A percentile compares a stretch with the other conserved stretches of the same genome.
Conservation (phyloP, 1,140 invertebrate species). For the Apis dorsata region DNA sequence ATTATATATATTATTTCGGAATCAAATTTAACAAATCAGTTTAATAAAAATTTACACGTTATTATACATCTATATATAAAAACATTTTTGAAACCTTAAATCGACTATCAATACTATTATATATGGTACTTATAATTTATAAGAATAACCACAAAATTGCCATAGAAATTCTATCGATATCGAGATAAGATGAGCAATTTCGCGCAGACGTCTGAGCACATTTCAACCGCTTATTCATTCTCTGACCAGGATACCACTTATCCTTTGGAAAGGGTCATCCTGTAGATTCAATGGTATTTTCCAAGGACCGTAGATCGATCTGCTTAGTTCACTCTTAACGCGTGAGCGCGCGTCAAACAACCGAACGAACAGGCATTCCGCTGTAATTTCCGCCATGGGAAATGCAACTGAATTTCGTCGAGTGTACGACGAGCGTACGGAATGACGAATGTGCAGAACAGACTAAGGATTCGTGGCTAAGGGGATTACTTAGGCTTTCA, state of each 20-base stretch:
- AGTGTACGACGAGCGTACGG: neutral
- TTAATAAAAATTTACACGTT: too few relatives aligned
- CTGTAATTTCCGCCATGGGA: slow-evolving; percentile 18
- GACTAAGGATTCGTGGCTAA: neutral
- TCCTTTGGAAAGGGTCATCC: neutral
- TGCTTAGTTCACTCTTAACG: neutral
- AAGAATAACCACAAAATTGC: slow-evolving; percentile 7
- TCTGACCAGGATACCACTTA: neutral
- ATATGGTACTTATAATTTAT: too few relatives aligned
- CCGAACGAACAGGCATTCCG: neutral
- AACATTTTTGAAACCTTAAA: too few relatives aligned
- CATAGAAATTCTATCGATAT: neutral
- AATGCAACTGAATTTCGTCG: slow-evolving; percentile 29
- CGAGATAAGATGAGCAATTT: slow-evolving; percentile 7
- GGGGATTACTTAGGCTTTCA: slow-evolving; percentile 23
- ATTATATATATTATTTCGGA: too few relatives aligned
- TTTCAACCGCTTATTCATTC: slow-evolving; percentile 7
- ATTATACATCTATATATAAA: too few relatives aligned
- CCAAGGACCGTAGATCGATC: neutral
- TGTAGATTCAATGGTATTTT: neutral
- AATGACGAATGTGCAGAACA: neutral
- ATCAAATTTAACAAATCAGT: too few relatives aligned
- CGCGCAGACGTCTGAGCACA: neutral
- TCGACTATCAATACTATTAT: too few relatives aligned
- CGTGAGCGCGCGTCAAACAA: neutral